Base-by-base conservation (phyloP, 2,888 invertebrate species). In the Hydropsyche betteni region DNA sequence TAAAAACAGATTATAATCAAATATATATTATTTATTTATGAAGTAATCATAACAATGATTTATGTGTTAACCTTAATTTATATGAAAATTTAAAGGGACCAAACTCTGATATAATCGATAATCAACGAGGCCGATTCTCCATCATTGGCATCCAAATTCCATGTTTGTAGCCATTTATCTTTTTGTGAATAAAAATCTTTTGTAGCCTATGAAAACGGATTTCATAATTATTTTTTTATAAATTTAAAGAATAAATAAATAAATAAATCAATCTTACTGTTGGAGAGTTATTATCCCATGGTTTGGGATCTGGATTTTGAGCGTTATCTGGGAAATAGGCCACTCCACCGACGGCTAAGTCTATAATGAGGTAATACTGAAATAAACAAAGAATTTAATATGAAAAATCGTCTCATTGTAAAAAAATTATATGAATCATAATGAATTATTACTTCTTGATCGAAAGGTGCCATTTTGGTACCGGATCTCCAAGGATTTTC, bases 51-150 rank as follows among this genome's bases (percentile, higher is more conserved):
- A 2, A 24, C 24, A 24, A 24, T 24, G 24, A n/a, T n/a, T 24
- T 24, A 24, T 24, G n/a, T n/a, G n/a, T n/a, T n/a, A 24, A 24
- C 2, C 24, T 24, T 24, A 24, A 24, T 24, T 24, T 24, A 24
- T 24, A 7, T 34, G 14, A 64, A 64, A 44, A 7, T 77, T 82
- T 87, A 90, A 76, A 90, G 81, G 55, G 90, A 90, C 89, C 90
- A 92, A 24, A 92, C 87, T 78, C 88, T 86, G 75, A 92, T 88
- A 81, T 91, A 92, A 84, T 92, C 92, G 10, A 93, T 88, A 82
- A 91, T 88, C 38, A 92, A 82, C 2, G 91, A 89, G 0, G 90
- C 88, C 78, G 89, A 87, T 77, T 88, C 88, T 72, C 89, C 89
- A n/a, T 82, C 82, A 79, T 86, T 82, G 51, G 75, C 68, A 53